phyloP scores from a whole-genome alignment of 2,888 invertebrate genomes.

The Melieria omissa region DNA sequence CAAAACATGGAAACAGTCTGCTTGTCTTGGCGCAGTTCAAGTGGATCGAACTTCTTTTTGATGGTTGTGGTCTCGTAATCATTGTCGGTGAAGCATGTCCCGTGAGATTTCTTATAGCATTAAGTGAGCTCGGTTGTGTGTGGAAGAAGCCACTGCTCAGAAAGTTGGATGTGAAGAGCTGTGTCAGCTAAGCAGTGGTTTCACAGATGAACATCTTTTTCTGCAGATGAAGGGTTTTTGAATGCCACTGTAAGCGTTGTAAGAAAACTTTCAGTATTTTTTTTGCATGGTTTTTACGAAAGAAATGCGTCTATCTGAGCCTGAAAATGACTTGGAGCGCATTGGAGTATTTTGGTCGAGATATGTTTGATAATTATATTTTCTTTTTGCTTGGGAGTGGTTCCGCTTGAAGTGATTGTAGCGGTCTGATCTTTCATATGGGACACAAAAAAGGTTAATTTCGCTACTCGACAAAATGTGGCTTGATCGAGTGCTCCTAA shows the following conservation, averaged over 20 bases:
- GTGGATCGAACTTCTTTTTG: conserved; percentile 55
- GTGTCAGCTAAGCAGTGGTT: conserved; percentile 60
- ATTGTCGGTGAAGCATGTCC: conserved; percentile 73
- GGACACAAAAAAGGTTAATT: no score
- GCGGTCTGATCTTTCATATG: no score
- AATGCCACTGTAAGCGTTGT: conserved; percentile 43
- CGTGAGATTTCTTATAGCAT: conserved; percentile 69
- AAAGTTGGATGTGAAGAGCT: conserved; percentile 34
- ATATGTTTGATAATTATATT: conserved; percentile 56
- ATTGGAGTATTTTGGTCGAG: conserved; percentile 54
- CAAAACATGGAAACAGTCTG: conserved; percentile 63
- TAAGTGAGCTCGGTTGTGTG: conserved; percentile 65
- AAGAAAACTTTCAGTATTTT: conserved; percentile 53
- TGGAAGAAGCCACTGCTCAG: conserved; percentile 47
- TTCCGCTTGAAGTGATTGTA: no score
- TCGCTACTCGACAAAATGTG: no score
- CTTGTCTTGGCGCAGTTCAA: conserved; percentile 56
- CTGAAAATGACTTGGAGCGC: conserved; percentile 64
- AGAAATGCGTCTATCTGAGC: conserved; percentile 56
- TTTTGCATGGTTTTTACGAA: conserved; percentile 64
- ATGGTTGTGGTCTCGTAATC: conserved; percentile 70
- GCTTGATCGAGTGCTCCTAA: no score
- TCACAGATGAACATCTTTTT: conserved; percentile 61
- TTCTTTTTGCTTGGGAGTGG: conserved; percentile 24
- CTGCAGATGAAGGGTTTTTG: conserved; percentile 49